Percentiles rank a stretch among this genome's conserved stretches.
Evolutionary conservation across 35 echinoderm and acorn worm genomes (phyloP).

Genomic region (Strongylocentrotus purpuratus): DNA sequence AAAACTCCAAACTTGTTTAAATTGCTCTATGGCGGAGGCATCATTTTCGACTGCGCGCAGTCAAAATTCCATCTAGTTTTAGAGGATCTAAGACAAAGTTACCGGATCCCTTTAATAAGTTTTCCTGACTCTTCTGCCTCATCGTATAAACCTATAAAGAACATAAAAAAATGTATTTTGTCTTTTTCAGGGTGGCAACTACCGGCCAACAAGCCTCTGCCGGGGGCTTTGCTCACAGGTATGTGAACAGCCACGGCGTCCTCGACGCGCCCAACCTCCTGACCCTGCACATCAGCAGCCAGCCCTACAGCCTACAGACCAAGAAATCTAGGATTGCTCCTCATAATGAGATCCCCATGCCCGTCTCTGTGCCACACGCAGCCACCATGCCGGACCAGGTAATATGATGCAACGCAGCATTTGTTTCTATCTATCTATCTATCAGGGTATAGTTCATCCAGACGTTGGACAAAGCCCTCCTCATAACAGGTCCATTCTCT

Average conservation of each 20-base stretch:
- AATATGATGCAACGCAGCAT: background rate
- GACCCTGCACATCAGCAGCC: constrained; percentile 78
- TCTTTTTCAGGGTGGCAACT: constrained; percentile 21
- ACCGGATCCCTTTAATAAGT: no score
- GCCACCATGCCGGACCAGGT: background rate
- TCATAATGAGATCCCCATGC: constrained; percentile 96
- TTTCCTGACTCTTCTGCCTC: no score
- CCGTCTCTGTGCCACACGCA: constrained; percentile 48
- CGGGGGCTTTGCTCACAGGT: constrained; percentile 62
- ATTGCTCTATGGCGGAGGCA: no score
- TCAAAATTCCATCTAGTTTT: no score
- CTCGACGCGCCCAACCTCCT: constrained; percentile 87
- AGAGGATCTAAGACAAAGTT: no score
- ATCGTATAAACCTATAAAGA: no score
- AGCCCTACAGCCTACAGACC: constrained; percentile 94
- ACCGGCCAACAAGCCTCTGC: constrained; percentile 47
- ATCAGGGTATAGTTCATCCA: no score
- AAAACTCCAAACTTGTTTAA: no score
- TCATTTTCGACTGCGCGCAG: no score
- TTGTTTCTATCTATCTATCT: no score
- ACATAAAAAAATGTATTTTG: background rate
- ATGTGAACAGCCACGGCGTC: constrained; percentile 70
- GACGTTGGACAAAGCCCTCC: no score
- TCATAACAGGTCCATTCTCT: no score
- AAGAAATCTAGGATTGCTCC: constrained; percentile 74